Evolutionary conservation across 2,888 invertebrate genomes (phyloP).

Genomic region (Aphidoletes aphidimyza): DNA sequence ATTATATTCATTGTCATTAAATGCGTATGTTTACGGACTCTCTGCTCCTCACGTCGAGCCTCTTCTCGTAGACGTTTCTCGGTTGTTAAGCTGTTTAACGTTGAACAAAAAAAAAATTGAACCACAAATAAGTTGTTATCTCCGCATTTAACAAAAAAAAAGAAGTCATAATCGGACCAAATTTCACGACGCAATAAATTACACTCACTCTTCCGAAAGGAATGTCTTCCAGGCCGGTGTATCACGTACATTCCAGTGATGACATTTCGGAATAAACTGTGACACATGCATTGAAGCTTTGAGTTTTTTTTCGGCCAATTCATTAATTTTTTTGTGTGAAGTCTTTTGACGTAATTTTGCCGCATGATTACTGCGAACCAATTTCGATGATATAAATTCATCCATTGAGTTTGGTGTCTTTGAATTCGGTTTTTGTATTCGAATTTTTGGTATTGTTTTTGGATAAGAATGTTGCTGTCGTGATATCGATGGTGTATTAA

Average conservation of each 20-base stretch:
- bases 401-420: slow-evolving; percentile 52
- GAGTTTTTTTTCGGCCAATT: slow-evolving; percentile 28
- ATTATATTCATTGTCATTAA: slow-evolving; percentile 35
- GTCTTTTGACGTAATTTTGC: neutral
- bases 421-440: neutral
- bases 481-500: neutral
- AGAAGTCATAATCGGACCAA: too few species aligned
- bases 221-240: slow-evolving; percentile 8
- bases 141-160: too few species aligned
- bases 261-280: slow-evolving; percentile 25
- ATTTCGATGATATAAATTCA: slow-evolving; percentile 38
- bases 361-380: slow-evolving; percentile 2
- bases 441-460: neutral
- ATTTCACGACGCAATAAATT: neutral
- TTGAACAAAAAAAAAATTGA: too few species aligned
- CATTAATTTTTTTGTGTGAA: slow-evolving; percentile 17
- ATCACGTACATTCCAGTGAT: neutral
- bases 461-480: neutral
- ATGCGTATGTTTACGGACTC: neutral
- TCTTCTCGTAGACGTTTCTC: slow-evolving; percentile 19
- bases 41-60: slow-evolving; percentile 20
- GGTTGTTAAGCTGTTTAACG: neutral
- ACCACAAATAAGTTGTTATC: too few species aligned
- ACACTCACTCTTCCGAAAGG: neutral
- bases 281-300: neutral